Evolutionary conservation across 2,113 vertebrate genomes (phyloP).

Genomic region (Plecotus auritus): DNA sequence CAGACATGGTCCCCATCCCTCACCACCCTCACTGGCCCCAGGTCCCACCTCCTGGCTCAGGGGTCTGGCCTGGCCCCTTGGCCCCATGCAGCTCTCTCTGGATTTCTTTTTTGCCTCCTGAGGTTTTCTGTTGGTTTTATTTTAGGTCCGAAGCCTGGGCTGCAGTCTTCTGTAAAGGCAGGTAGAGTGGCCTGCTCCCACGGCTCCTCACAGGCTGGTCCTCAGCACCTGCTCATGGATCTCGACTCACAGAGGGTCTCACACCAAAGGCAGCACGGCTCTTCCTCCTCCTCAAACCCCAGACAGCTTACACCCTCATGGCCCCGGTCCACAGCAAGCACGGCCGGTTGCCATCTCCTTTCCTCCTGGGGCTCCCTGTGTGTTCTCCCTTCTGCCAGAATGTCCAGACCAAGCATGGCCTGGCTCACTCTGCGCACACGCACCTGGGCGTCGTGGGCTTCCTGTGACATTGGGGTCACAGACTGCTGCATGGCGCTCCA

Average conservation of each 20-base stretch:
- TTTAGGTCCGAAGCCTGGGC: background rate
- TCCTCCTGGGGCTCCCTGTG: background rate
- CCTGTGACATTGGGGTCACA: background rate
- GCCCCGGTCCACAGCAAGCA: background rate
- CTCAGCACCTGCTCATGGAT: accelerated
- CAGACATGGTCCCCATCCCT: background rate
- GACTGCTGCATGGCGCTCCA: background rate
- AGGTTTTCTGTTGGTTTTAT: background rate
- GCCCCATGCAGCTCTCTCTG: background rate
- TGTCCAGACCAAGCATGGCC: background rate
- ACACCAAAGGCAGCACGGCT: background rate
- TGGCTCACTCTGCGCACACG: accelerated
- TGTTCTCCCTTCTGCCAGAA: background rate
- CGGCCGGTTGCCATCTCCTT: background rate
- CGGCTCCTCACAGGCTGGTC: background rate
- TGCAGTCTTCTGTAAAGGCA: background rate
- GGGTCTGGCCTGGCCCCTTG: background rate
- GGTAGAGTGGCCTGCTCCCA: background rate
- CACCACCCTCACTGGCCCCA: background rate
- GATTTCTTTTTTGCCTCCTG: background rate
- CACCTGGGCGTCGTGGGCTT: background rate
- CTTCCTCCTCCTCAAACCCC: background rate
- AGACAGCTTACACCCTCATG: accelerated
- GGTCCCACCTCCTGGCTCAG: background rate
- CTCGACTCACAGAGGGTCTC: background rate